Evolutionary conservation across 2,113 vertebrate genomes (phyloP), one percentile per base, ranked within the genome.

Genomic region (Puntigrus tetrazona): DNA sequence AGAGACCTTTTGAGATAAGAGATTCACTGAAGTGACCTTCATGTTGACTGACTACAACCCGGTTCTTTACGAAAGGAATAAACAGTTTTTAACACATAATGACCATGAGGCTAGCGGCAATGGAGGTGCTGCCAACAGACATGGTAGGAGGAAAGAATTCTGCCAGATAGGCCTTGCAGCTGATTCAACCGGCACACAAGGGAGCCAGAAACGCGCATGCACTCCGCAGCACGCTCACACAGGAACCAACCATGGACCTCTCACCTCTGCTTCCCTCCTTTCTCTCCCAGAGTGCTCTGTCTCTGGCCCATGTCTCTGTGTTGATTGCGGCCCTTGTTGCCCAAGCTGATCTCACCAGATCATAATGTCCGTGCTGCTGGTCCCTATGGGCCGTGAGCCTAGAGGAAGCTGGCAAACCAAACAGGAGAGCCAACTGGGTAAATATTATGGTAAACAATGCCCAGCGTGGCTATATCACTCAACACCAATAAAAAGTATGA

Each of bases 181-280:
- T 84, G 82, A 88, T 82, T 77, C 85, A 84, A 67, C 74, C 78
- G n/a, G n/a, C 65, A 79, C 85, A 69, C 85, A 75, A 69, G 50
- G 45, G 50, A 80, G 76, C 36, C n/a, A 78, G 47, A 61, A 41
- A 82, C 65, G 36, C 65, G 31, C 70, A 43, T 27, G 16, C 20
- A 36, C 31, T 36, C 36, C n/a, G 9, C 34, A 69, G n/a, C 65
- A 69, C 36, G 2, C 22, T 41, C 36, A n/a, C 36, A 25, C 9
- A 55, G 2, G 31, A 57, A 61, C 34, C 20, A 7, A 77, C 50
- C 75, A 77, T 77, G 61, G 72, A 78, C 27, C 36, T 36, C 50
- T 52, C 50, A 36, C 72, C 50, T 50, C 50, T 31, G 55, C 55
- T 75, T 84, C 83, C 63, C 73, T n/a, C n/a, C n/a, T n/a, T n/a